Conservation (phyloP, 2,113 vertebrate genomes). For the Rhipidura dahli region DNA sequence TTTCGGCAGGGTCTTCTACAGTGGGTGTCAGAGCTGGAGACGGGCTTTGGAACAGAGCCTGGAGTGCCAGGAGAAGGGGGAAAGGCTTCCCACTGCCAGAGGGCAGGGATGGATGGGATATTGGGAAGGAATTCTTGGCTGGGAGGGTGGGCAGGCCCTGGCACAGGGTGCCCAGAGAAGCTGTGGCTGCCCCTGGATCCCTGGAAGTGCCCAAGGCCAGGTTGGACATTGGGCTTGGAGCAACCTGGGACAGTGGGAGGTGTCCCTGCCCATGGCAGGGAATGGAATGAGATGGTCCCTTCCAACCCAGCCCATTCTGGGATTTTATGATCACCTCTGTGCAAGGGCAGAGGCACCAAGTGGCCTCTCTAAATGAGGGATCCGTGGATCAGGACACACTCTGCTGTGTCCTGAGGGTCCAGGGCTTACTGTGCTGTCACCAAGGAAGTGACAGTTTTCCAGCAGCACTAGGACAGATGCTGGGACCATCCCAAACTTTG, state of each 20-base stretch:
- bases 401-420: not conserved
- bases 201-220: not conserved
- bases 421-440: fast-evolving
- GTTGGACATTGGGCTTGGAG: fast-evolving
- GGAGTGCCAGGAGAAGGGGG: not conserved
- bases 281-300: not conserved
- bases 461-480: not conserved
- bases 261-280: not conserved
- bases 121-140: fast-evolving
- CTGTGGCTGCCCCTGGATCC: not conserved
- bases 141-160: fast-evolving
- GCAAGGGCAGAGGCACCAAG: not conserved
- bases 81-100: not conserved
- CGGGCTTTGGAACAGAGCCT: not conserved
- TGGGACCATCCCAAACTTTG: not conserved
- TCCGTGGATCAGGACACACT: not conserved
- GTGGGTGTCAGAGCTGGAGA: not conserved
- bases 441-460: not conserved
- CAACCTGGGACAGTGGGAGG: fast-evolving
- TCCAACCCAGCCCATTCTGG: not conserved
- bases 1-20: not conserved
- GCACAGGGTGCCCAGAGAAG: not conserved
- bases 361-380: not conserved
- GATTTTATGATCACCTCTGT: not conserved
- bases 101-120: not conserved